Percentiles rank a stretch among this genome's conserved stretches.
phyloP scores from a whole-genome alignment of 2,888 invertebrate genomes.

The Malthinus flaveolus region DNA sequence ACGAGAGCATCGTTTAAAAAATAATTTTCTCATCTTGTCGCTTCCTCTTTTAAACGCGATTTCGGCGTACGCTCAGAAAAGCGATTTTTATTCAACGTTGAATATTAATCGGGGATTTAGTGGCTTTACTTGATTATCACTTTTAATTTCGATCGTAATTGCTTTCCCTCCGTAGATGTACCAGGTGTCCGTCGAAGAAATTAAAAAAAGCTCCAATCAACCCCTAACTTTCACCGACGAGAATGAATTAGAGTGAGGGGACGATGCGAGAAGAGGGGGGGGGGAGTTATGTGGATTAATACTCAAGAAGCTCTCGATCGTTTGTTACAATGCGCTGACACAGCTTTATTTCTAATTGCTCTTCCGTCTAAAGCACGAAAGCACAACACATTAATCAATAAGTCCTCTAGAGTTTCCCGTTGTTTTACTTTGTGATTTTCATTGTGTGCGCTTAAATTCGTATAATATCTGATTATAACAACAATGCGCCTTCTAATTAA shows the following conservation, averaged over 20 bases:
- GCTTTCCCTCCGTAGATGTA: constrained; percentile 19
- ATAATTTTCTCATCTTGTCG: constrained; percentile 1
- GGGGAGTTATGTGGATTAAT: constrained; percentile 13
- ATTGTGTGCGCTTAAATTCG: constrained; percentile 28
- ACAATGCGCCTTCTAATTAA: constrained; percentile 36
- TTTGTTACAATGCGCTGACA: constrained; percentile 29
- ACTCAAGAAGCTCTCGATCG: constrained; percentile 25
- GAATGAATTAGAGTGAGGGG: no score
- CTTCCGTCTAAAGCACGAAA: constrained; percentile 30
- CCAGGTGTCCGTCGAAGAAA: constrained; percentile 22
- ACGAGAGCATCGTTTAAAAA: not conserved
- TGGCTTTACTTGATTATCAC: constrained; percentile 34
- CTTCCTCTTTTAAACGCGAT: not conserved
- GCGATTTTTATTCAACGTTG: constrained; percentile 14
- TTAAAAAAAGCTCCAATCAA: constrained; percentile 20
- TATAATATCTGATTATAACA: constrained; percentile 31
- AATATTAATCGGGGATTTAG: constrained; percentile 27
- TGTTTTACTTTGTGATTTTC: constrained; percentile 30
- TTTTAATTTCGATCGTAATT: constrained; percentile 25
- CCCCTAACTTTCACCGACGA: not conserved
- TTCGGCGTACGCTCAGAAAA: not conserved
- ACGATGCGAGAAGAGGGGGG: no score
- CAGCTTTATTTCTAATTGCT: constrained; percentile 34
- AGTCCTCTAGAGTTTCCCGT: constrained; percentile 21
- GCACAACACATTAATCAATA: constrained; percentile 34